Evolutionary conservation across 2,797 vertebrate genomes (phyloP), one percentile per base, ranked within the genome.

Genomic region (Lates japonicus): DNA sequence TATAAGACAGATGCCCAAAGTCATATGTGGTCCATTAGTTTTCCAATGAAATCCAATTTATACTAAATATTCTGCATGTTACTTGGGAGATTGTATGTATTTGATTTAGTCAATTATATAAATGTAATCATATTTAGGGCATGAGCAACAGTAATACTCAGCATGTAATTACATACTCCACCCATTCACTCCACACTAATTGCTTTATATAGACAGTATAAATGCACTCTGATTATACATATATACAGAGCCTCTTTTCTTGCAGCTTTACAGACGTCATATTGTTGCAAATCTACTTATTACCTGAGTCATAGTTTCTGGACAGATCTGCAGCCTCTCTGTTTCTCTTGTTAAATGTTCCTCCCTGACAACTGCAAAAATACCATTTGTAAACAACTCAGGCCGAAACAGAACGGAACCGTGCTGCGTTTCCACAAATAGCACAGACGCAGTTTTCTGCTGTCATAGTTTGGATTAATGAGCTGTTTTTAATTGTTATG

Each of bases 401-500:
- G 20, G 35, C 63, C 20, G 20, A 25, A 33, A 67, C 69, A 84
- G 74, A 74, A 76, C 59, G 61, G 31, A 71, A 33, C 2, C 2
- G 2, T n/a, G 70, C 78, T 60, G 73, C 73, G 61, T 9, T 1
- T 25, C 67, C 65, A 70, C 49, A 76, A 77, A 86, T 44, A 80
- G 41, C 44, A 54, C 4, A 25, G 52, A 65, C 65, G 70, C 68
- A 51, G 51, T 74, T 82, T 74, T 59, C n/a, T 9, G 16, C 81
- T 78, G 82, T 79, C 75, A 78, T 2, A 42, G 39, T 41, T 16
- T n/a, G 55, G 48, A 83, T 83, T 85, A 85, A 87, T 82, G 76
- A 80, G 83, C 62, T 61, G 49, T 66, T 83, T 81, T 80, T 78
- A 83, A 85, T 83, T 83, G 60, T 78, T 77, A 39, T 7, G 19